A percentile compares a stretch with the other conserved stretches of the same genome.
These are phyloP conservation scores for Tiphia femorata DNA, from an alignment of 2,888 invertebrate species.

Conservation along the genomic window DNA sequence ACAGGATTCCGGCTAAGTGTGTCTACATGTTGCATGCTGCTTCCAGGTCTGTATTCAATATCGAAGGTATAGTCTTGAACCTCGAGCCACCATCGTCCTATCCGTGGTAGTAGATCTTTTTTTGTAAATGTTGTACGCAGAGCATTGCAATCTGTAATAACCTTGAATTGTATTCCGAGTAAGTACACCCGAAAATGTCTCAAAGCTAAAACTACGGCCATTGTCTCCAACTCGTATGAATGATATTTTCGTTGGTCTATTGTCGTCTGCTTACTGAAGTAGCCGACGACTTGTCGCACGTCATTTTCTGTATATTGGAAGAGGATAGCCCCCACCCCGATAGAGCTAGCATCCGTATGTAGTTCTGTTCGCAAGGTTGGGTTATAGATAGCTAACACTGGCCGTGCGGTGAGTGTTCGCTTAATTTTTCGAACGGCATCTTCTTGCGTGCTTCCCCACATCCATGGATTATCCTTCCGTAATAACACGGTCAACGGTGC, in stretches of 20 bases:
- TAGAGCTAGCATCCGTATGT: conserved; percentile 12
- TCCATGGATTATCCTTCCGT: neutral
- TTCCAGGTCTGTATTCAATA: neutral
- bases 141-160: neutral
- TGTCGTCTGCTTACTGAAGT: conserved; percentile 1
- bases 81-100: conserved; percentile 2
- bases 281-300: neutral
- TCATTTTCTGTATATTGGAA: neutral
- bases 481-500: neutral
- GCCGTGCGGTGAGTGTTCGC: neutral
- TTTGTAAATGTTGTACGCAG: neutral
- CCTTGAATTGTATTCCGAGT: neutral
- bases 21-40: neutral
- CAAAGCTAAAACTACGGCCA: conserved; percentile 7
- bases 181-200: neutral
- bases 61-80: neutral
- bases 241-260: conserved; percentile 7
- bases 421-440: neutral
- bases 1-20: neutral
- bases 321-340: conserved; percentile 11
- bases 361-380: neutral
- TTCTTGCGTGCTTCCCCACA: neutral
- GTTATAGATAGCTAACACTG: conserved; percentile 3
- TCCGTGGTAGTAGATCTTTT: neutral
- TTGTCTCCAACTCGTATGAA: conserved; percentile 15